A percentile compares a stretch with the other conserved stretches of the same genome.
phyloP scores from a whole-genome alignment of 2,113 vertebrate species.

The Prionailurus bengalensis region DNA sequence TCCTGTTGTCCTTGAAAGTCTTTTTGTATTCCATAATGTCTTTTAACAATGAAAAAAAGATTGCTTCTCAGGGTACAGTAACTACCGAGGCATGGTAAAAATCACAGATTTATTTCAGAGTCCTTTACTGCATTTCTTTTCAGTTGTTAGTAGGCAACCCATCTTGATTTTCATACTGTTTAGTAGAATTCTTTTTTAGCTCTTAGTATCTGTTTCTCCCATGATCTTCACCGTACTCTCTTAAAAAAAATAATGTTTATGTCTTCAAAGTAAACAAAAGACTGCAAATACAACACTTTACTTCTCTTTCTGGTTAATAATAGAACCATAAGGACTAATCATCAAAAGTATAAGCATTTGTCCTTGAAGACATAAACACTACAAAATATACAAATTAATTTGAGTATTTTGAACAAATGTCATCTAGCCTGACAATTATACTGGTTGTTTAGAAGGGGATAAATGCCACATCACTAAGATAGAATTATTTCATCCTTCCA shows the following conservation, averaged over 20 bases:
- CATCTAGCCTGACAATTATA: not conserved
- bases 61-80: conserved; percentile 14
- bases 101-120: conserved; percentile 59
- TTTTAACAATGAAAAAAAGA: conserved; percentile 19
- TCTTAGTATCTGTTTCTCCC: conserved; percentile 31
- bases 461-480: not conserved
- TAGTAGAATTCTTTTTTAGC: not conserved
- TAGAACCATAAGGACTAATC: not conserved
- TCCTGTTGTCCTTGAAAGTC: conserved; percentile 73
- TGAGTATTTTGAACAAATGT: not conserved
- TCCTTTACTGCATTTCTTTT: conserved; percentile 65
- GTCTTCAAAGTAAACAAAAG: conserved; percentile 5
- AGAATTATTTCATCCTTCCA: not conserved
- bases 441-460: not conserved
- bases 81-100: conserved; percentile 63
- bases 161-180: conserved; percentile 15
- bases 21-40: conserved; percentile 77
- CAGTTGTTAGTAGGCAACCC: conserved; percentile 22
- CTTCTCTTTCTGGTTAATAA: not conserved
- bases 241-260: not conserved
- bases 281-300: not conserved
- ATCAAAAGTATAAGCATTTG: not conserved
- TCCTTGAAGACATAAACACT: not conserved
- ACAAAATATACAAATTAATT: not conserved
- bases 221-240: not conserved